phyloP scores from a whole-genome alignment of 2,113 vertebrate species.

The Varanus salvator region DNA sequence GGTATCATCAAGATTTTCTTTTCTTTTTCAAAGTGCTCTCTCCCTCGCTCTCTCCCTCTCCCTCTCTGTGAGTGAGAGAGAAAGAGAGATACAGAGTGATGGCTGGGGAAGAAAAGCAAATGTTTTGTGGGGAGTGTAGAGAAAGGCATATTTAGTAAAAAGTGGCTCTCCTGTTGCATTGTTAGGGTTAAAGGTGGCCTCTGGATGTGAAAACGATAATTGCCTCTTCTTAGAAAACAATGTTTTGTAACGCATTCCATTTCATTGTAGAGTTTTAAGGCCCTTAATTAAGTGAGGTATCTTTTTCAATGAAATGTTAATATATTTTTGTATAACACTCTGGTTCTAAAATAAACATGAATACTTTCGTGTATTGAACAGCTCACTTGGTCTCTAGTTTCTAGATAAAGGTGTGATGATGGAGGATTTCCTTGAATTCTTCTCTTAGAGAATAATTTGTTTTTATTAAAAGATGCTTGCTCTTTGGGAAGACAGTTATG shows the following conservation, averaged over 20 bases:
- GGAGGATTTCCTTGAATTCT: conserved; percentile 24
- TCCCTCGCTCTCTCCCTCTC: no score
- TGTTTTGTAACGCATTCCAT: conserved; percentile 50
- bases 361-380: conserved; percentile 49
- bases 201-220: not conserved
- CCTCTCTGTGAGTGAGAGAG: not conserved
- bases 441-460: conserved; percentile 36
- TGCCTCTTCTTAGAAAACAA: conserved; percentile 11
- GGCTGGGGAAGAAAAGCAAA: not conserved
- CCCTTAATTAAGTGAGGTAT: conserved; percentile 57
- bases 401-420: not conserved
- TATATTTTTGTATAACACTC: conserved; percentile 63
- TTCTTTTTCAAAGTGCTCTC: no score
- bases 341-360: conserved; percentile 64
- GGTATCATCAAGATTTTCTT: not conserved
- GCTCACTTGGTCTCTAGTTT: not conserved
- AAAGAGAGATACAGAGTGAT: no score
- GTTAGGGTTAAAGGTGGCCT: not conserved
- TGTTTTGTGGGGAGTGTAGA: not conserved
- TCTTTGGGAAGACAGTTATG: no score
- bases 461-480: not conserved
- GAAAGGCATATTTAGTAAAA: not conserved
- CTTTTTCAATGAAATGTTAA: conserved; percentile 68
- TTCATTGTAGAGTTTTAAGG: conserved; percentile 75
- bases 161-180: not conserved